These are phyloP conservation scores for Cancer borealis DNA, from an alignment of 2,888 invertebrate genomes.

Conservation along the genomic window DNA sequence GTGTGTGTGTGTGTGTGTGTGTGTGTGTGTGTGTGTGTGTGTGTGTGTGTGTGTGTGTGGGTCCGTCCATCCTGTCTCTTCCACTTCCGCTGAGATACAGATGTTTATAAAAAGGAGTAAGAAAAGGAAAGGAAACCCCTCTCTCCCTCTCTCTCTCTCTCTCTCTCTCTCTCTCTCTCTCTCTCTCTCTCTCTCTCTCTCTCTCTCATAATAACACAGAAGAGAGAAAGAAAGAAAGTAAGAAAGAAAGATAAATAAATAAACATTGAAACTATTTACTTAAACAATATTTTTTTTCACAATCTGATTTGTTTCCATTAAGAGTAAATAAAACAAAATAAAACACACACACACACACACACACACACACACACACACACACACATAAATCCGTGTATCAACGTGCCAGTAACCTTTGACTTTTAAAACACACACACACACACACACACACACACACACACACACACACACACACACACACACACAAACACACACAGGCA, in stretches of 20 bases:
- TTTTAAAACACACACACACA: not conserved
- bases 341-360: no score
- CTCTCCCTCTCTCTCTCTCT: not conserved
- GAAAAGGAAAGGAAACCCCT: not conserved
- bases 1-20: conserved; percentile 44
- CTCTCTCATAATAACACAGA: no score
- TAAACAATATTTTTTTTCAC: no score
- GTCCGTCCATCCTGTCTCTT: not conserved
- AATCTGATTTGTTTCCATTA: no score
- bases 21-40: conserved; percentile 51
- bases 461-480: not conserved
- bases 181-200: not conserved
- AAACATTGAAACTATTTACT: no score
- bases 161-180: conserved; percentile 11
- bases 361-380: no score
- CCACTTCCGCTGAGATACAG: not conserved
- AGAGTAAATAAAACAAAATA: no score
- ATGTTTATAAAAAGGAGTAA: not conserved
- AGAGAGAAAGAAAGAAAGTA: no score
- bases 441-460: not conserved
- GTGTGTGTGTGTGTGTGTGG: conserved; percentile 53
- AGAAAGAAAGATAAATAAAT: no score
- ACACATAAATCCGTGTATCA: not conserved
- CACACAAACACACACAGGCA: no score
- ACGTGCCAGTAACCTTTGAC: not conserved